These are phyloP conservation scores for Pocillopora verrucosa DNA, from an alignment of 64 coral and sea anemone genomes.

Conservation along the genomic window DNA sequence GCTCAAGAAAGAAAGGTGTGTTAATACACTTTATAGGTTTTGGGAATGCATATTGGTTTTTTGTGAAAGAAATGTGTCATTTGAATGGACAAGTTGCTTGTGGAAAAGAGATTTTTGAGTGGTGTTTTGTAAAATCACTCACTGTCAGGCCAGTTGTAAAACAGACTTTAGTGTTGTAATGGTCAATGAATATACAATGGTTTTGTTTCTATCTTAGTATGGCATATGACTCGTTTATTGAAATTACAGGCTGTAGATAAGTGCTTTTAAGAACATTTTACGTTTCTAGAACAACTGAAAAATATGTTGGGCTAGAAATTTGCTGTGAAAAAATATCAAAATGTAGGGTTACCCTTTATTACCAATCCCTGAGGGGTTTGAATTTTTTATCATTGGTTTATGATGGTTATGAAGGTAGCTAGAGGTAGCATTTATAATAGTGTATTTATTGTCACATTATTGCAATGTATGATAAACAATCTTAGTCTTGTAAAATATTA, in stretches of 20 bases:
- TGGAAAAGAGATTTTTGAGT: background rate
- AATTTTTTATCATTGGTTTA: background rate
- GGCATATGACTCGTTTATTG: background rate
- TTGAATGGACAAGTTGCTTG: background rate
- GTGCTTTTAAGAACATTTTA: conserved; percentile 26
- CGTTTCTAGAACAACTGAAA: background rate
- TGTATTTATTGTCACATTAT: conserved; percentile 29
- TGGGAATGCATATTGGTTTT: background rate
- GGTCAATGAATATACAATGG: background rate
- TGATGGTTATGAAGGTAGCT: background rate
- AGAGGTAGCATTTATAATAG: background rate
- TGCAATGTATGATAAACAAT: conserved; percentile 40
- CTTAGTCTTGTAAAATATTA: conserved; percentile 46
- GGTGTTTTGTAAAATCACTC: background rate
- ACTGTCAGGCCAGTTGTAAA: background rate
- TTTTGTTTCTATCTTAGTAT: background rate
- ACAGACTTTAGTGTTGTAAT: background rate
- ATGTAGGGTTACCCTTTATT: background rate
- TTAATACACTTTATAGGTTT: background rate
- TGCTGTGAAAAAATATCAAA: background rate
- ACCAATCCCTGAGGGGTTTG: background rate
- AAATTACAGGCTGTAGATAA: conserved; percentile 11
- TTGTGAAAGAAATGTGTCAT: background rate
- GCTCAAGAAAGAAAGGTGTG: background rate
- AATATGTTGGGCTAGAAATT: background rate